phyloP scores from a whole-genome alignment of 2,888 invertebrate species.

The Callosobruchus maculatus region DNA sequence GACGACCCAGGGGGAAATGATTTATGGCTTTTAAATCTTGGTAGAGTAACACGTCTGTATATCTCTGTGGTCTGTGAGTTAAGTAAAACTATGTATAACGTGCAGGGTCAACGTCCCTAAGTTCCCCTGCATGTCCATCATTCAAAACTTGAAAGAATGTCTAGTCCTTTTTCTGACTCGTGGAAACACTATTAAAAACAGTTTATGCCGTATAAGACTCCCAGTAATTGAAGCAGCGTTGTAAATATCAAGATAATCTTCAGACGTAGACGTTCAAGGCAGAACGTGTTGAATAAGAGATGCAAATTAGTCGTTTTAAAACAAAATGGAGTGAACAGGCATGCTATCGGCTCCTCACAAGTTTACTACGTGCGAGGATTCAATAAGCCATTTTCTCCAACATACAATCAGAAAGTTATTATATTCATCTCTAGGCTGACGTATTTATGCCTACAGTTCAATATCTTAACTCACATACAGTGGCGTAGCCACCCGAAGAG shows the following conservation, averaged over 20 bases:
- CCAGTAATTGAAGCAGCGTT: background rate
- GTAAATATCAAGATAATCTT: background rate
- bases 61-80: too few relatives aligned
- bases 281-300: background rate
- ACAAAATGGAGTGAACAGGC: background rate
- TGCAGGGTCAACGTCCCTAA: background rate
- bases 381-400: too few relatives aligned
- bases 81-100: too few relatives aligned
- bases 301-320: background rate
- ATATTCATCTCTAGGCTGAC: too few relatives aligned
- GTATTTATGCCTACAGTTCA: too few relatives aligned
- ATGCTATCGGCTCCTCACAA: background rate
- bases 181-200: background rate
- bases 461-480: too few relatives aligned
- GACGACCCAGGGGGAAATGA: too few relatives aligned
- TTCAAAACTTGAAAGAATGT: background rate
- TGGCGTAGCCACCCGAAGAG: too few relatives aligned
- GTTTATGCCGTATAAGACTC: background rate
- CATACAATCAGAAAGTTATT: too few relatives aligned
- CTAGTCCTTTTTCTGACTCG: background rate
- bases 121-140: background rate
- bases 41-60: too few relatives aligned
- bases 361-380: background rate
- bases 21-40: too few relatives aligned
- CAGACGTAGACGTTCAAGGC: background rate